Evolutionary conservation across 2,888 invertebrate species (phyloP).

Genomic region (Caenorhabditis japonica): DNA sequence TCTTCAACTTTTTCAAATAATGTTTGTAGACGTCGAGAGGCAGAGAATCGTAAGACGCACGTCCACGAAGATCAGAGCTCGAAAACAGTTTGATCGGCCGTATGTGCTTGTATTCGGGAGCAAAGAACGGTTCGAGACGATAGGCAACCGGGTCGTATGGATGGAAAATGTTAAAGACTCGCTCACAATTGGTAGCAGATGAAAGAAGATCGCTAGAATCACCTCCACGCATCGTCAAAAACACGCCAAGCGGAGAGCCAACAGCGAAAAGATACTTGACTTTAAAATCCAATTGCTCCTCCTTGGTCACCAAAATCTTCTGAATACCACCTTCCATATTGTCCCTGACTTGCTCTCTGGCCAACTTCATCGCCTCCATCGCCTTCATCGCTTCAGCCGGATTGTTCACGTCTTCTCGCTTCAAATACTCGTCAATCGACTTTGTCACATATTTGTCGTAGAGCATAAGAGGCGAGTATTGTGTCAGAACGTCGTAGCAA

Average conservation of each 20-base stretch:
- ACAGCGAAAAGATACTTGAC: slow-evolving; percentile 75
- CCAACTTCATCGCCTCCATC: slow-evolving; percentile 42
- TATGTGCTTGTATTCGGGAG: slow-evolving; percentile 72
- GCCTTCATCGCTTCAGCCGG: slow-evolving; percentile 26
- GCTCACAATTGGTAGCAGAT: slow-evolving; percentile 55
- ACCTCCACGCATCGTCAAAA: slow-evolving; percentile 76
- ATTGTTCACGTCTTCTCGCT: slow-evolving; percentile 25
- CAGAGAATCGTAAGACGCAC: slow-evolving; percentile 64
- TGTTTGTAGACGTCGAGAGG: slow-evolving; percentile 71
- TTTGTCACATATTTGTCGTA: slow-evolving; percentile 79
- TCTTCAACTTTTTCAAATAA: slow-evolving; percentile 72
- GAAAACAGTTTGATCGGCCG: slow-evolving; percentile 72
- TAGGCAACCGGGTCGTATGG: slow-evolving; percentile 75
- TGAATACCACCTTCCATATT: slow-evolving; percentile 68
- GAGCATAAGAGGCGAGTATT: slow-evolving; percentile 80
- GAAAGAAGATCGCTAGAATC: slow-evolving; percentile 43
- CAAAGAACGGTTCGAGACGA: slow-evolving; percentile 74
- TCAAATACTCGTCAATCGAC: slow-evolving; percentile 68
- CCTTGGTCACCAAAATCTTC: slow-evolving; percentile 61
- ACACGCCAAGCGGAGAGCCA: slow-evolving; percentile 75
- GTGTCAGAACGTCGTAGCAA: slow-evolving; percentile 82
- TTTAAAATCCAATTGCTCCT: slow-evolving; percentile 69
- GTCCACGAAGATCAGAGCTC: slow-evolving; percentile 44
- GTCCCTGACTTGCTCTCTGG: slow-evolving; percentile 51
- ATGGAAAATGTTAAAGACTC: slow-evolving; percentile 75